phyloP scores from a whole-genome alignment of 2,113 vertebrate genomes.

The Limnothrissa miodon region DNA sequence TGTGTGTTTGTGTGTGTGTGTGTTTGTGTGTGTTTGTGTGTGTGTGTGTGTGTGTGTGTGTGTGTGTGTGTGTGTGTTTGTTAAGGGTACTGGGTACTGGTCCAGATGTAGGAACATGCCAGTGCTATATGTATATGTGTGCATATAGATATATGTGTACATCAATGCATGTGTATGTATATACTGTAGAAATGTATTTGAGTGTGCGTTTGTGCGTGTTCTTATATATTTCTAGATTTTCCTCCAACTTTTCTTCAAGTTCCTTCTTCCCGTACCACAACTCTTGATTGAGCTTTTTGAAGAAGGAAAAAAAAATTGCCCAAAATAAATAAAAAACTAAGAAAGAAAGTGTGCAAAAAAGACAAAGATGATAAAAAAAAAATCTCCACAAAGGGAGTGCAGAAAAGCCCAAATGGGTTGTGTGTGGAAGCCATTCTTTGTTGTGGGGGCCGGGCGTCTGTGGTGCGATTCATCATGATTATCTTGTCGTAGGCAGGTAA shows the following conservation, averaged over 20 bases:
- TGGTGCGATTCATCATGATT: slow-evolving; percentile 72
- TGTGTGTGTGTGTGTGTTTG: too few species aligned
- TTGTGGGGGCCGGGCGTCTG: slow-evolving; percentile 38
- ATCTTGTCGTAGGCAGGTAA: slow-evolving; percentile 68
- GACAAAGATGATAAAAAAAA: slow-evolving; percentile 26
- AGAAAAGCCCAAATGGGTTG: slow-evolving; percentile 21
- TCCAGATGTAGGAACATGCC: too few species aligned
- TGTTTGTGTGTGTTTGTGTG: not conserved
- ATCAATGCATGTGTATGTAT: not conserved
- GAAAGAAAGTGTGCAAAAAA: not conserved
- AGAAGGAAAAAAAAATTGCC: not conserved
- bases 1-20: not conserved
- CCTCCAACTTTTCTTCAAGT: not conserved
- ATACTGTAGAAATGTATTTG: too few species aligned
- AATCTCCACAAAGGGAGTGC: slow-evolving; percentile 11
- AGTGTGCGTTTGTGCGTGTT: not conserved
- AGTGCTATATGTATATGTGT: too few species aligned
- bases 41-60: not conserved
- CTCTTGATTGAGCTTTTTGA: slow-evolving; percentile 42
- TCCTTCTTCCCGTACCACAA: not conserved
- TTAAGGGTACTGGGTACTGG: too few species aligned
- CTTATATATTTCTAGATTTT: not conserved
- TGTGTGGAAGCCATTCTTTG: slow-evolving; percentile 51
- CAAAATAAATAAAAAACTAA: slow-evolving; percentile 31
- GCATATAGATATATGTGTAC: not conserved